Base-by-base conservation (phyloP, 2,888 invertebrate genomes). In the Trichopoda pennipes region DNA sequence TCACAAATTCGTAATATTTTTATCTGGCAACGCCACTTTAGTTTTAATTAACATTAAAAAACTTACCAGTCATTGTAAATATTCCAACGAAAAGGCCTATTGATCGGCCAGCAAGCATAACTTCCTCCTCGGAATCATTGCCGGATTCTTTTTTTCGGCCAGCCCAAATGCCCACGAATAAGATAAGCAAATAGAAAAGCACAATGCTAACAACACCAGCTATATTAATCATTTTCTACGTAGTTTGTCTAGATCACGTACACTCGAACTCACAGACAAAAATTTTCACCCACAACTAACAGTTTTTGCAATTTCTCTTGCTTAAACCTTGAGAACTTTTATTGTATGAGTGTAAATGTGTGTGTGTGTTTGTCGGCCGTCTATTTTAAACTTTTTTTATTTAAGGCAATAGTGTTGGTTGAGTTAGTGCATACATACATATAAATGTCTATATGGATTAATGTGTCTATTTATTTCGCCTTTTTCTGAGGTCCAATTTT, bases 101-200 rank as follows among this genome's bases (percentile, higher is more conserved):
- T 90, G 98, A 99, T 81, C 99, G 93, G 10, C 99, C 99, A 0
- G 99, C 99, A 90, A 99, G 92, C 99, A 99, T 99, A 78, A 99
- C 98, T 92, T 99, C 99, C 92, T 99, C 99, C 90, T 97, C 97
- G 69, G 96, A 96, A 92, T 96, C 95, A 92, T 97, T 95, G 86
- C 96, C 96, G 8, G 94, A 92, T 85, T 95, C 95, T 90, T 98
- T 98, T 92, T 99, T 99, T 87, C 98, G 94, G 35, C 95, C 99
- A 12, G 99, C 99, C 98, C 98, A 99, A 90, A 99, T 96, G 86
- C 99, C 99, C 85, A 99, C 98, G 56, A 93, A 94, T 90, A 99
- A 93, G 91, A 99, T 99, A 86, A 99, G 93, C 88, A 98, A 92
- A 93, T 99, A 99, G 93, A 99, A 99, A 87, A 99, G 93, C 89